Evolutionary conservation across 2,888 invertebrate genomes (phyloP).

Genomic region (Minunthozetes semirufus): DNA sequence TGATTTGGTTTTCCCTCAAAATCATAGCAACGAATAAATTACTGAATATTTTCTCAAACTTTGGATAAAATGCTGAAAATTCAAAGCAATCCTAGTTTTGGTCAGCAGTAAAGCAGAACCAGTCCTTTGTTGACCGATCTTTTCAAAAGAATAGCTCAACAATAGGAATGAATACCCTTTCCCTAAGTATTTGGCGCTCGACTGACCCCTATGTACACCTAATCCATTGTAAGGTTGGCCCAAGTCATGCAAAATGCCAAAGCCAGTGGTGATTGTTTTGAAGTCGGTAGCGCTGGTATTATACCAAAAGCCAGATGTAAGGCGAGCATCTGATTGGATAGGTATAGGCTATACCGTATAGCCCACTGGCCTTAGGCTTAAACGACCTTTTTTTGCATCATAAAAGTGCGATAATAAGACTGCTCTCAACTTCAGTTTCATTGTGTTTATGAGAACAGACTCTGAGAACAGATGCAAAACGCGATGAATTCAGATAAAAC

Average conservation of each 20-base stretch:
- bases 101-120: neutral
- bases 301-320: neutral
- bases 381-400: neutral
- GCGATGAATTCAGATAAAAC: neutral
- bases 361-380: neutral
- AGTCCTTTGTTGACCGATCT: neutral
- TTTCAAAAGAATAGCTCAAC: no score
- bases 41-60: no score
- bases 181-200: no score
- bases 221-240: no score
- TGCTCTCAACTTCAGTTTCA: neutral
- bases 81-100: neutral
- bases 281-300: neutral
- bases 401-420: neutral
- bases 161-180: no score
- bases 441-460: neutral
- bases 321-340: neutral
- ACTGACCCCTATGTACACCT: no score
- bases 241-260: no score
- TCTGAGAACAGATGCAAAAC: slow-evolving; percentile 1
- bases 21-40: neutral
- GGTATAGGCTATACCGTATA: neutral
- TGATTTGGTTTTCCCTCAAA: neutral
- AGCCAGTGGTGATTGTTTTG: no score
- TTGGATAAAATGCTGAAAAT: neutral